phyloP scores from a whole-genome alignment of 1,140 invertebrate genomes.

The Oncopodura yosiiana region DNA sequence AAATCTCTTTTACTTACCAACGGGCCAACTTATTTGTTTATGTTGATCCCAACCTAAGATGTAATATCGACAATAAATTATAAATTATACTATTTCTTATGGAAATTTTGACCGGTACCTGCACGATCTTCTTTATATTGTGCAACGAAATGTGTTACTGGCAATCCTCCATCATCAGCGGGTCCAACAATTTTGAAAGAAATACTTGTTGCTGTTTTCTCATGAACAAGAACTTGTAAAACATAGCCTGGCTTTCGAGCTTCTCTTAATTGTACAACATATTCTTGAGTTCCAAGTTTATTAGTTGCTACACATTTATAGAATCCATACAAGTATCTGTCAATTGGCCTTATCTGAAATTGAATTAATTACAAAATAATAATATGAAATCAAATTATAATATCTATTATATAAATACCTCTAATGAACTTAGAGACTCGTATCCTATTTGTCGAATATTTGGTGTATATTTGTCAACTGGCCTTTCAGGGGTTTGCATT shows the following conservation, averaged over 20 bases:
- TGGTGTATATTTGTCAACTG: constrained; percentile 43
- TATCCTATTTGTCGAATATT: constrained; percentile 52
- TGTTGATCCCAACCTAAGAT: constrained; percentile 53
- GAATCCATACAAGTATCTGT: constrained; percentile 54
- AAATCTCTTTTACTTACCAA: constrained; percentile 43
- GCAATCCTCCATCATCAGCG: constrained; percentile 58
- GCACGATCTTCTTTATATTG: constrained; percentile 59
- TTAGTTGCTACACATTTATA: constrained; percentile 79
- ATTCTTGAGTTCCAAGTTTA: constrained; percentile 54
- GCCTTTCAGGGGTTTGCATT: constrained; percentile 38
- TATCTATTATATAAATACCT: constrained; percentile 36
- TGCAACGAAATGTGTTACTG: constrained; percentile 57
- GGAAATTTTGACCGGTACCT: neutral
- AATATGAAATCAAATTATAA: neutral
- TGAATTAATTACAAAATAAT: constrained; percentile 4
- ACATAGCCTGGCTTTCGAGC: constrained; percentile 51
- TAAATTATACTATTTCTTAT: no score
- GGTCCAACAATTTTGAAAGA: constrained; percentile 65
- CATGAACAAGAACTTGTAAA: constrained; percentile 50
- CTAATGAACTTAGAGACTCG: constrained; percentile 58
- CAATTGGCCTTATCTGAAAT: constrained; percentile 50
- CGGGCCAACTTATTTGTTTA: constrained; percentile 62
- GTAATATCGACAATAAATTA: no score
- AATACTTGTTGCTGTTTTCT: constrained; percentile 65
- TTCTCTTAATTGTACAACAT: constrained; percentile 59